A percentile compares a stretch with the other conserved stretches of the same genome.
Conservation (phyloP, 2,797 vertebrate species). For the Manis pentadactyla region DNA sequence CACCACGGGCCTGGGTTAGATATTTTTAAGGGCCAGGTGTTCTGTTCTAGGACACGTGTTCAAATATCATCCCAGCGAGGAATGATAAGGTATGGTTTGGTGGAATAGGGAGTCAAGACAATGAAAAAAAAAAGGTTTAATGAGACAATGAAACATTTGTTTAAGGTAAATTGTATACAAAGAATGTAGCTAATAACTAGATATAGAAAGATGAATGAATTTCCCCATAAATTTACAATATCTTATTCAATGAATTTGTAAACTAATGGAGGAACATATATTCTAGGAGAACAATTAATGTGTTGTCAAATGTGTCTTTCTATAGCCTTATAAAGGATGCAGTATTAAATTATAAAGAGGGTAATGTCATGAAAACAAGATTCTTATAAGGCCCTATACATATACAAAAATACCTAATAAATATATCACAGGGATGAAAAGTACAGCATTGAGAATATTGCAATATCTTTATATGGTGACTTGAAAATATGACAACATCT, state of each 20-base stretch:
- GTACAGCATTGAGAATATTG: too few relatives aligned
- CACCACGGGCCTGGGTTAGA: background rate
- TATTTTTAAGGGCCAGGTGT: background rate
- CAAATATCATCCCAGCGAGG: background rate
- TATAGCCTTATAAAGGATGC: background rate
- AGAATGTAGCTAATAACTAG: background rate
- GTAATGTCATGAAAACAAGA: constrained; percentile 2
- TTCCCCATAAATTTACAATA: background rate
- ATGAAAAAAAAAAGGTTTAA: background rate
- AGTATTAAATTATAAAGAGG: background rate
- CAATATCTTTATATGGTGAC: too few relatives aligned
- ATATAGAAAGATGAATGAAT: background rate
- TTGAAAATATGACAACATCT: too few relatives aligned
- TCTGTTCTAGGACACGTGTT: background rate
- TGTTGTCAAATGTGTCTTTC: background rate
- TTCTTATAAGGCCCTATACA: background rate
- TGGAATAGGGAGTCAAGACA: background rate
- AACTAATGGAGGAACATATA: background rate
- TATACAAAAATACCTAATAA: background rate
- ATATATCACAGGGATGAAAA: too few relatives aligned
- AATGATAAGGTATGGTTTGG: background rate
- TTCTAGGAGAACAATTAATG: background rate
- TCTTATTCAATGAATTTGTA: background rate
- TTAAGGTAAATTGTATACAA: background rate
- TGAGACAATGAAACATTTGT: background rate